These are phyloP conservation scores for Rosalia funebris DNA, from an alignment of 2,888 invertebrate species.

Conservation along the genomic window DNA sequence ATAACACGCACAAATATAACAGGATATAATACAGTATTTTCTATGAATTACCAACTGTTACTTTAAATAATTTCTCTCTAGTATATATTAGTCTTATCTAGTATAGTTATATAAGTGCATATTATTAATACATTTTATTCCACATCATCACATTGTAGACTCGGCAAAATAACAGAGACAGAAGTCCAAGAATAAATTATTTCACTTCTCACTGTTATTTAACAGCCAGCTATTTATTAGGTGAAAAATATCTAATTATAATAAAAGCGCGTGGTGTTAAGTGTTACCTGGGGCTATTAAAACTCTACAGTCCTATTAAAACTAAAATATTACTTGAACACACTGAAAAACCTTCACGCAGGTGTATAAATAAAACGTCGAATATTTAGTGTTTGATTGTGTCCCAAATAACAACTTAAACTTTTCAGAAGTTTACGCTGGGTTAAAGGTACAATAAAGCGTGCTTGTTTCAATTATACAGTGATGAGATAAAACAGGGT, in stretches of 20 bases:
- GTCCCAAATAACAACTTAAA: conserved; percentile 13
- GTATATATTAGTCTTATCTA: neutral
- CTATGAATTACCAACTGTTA: neutral
- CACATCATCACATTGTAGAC: neutral
- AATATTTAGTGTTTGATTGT: conserved; percentile 30
- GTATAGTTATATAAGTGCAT: neutral
- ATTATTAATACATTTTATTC: neutral
- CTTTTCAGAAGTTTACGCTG: conserved; percentile 11
- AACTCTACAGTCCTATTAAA: neutral
- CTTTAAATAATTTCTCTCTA: neutral
- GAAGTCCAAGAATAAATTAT: neutral
- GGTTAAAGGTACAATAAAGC: neutral
- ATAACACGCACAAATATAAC: too few species aligned
- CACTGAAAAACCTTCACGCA: conserved; percentile 40
- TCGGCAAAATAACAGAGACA: neutral
- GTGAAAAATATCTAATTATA: conserved; percentile 11
- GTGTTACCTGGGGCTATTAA: neutral
- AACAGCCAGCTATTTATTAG: neutral
- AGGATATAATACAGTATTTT: too few species aligned
- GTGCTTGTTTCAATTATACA: neutral
- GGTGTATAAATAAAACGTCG: conserved; percentile 39
- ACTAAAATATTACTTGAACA: conserved; percentile 38
- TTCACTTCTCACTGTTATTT: neutral
- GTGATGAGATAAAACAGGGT: neutral
- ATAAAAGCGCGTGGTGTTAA: conserved; percentile 3